Evolutionary conservation across 2,113 vertebrate species (phyloP).

Genomic region (Bos indicus): DNA sequence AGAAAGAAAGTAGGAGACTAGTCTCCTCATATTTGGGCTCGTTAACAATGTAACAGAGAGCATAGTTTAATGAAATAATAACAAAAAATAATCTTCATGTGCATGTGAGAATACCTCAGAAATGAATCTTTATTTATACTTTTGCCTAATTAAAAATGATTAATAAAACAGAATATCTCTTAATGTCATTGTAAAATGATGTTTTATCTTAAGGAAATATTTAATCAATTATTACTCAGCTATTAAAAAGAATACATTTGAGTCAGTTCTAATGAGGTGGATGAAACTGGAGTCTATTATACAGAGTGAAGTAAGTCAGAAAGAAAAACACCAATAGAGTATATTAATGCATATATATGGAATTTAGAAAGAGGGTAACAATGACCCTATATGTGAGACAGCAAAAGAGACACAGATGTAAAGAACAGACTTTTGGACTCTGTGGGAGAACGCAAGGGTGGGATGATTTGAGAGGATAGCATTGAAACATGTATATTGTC

Average conservation of each 20-base stretch:
- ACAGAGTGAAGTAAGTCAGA: background rate
- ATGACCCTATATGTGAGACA: background rate
- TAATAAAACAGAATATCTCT: conserved; percentile 68
- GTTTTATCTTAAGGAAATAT: conserved; percentile 39
- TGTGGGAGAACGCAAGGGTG: background rate
- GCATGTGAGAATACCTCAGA: conserved; percentile 65
- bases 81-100: conserved; percentile 50
- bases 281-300: background rate
- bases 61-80: conserved; percentile 62
- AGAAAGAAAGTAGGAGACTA: conserved; percentile 56
- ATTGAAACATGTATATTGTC: background rate
- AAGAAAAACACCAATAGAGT: background rate
- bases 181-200: conserved; percentile 53
- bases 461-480: background rate
- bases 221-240: background rate
- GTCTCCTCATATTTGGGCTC: conserved; percentile 58
- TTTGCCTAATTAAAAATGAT: conserved; percentile 73
- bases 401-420: background rate
- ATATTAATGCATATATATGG: background rate
- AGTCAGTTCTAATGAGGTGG: background rate
- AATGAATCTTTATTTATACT: conserved; percentile 66
- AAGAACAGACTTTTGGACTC: background rate
- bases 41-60: conserved; percentile 57
- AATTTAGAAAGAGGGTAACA: background rate
- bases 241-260: background rate